Conservation (phyloP, 2,797 vertebrate species). For the Arctocebus calabarensis region DNA sequence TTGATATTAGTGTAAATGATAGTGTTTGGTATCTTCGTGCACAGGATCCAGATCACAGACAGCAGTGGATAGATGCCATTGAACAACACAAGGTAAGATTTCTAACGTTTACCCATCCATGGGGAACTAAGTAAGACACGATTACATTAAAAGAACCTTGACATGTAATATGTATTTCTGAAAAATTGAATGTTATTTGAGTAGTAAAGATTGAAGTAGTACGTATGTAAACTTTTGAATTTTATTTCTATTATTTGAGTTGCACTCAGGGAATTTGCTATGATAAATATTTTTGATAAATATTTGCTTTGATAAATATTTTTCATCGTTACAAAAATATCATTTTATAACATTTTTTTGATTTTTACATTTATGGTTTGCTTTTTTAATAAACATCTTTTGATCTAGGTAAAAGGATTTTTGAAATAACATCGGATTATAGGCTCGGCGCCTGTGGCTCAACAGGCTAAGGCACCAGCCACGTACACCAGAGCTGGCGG, state of each 20-base stretch:
- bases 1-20: constrained; percentile 97
- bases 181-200: constrained; percentile 24
- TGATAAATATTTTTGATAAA: constrained; percentile 42
- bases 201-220: constrained; percentile 44
- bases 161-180: background rate
- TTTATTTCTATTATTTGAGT: constrained; percentile 45
- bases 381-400: constrained; percentile 36
- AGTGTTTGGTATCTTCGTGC: constrained; percentile 98
- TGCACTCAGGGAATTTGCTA: background rate
- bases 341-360: background rate
- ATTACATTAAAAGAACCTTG: background rate
- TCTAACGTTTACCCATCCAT: background rate
- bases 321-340: constrained; percentile 41
- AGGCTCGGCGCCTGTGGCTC: too few relatives aligned
- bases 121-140: background rate
- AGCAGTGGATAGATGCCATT: constrained; percentile 95
- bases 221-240: constrained; percentile 31
- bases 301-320: constrained; percentile 45
- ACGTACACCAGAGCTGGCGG: too few relatives aligned
- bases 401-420: constrained; percentile 35
- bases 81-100: constrained; percentile 95
- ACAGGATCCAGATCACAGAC: constrained; percentile 94
- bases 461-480: too few relatives aligned
- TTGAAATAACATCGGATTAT: constrained; percentile 18
- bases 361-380: constrained; percentile 55